phyloP scores from a whole-genome alignment of 2,113 vertebrate species.

The Bettongia penicillata region DNA sequence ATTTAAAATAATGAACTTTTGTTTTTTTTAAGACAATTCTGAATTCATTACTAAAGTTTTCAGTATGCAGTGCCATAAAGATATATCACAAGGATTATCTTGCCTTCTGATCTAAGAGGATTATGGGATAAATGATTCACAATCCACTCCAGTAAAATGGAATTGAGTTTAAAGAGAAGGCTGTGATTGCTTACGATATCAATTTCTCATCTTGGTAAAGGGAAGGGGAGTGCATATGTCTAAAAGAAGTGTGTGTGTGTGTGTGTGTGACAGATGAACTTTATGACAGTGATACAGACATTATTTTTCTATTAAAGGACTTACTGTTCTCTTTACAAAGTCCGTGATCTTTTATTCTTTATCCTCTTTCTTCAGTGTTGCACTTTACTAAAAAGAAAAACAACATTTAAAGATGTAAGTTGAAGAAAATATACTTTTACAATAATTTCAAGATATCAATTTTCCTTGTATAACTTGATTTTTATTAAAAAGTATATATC shows the following conservation, averaged over 20 bases:
- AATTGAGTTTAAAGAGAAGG: conserved; percentile 67
- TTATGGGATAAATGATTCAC: conserved; percentile 78
- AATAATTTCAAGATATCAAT: conserved; percentile 32
- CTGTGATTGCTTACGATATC: conserved; percentile 40
- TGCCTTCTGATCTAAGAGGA: conserved; percentile 77
- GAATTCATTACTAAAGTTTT: conserved; percentile 50
- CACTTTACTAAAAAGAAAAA: conserved; percentile 78
- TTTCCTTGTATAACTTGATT: conserved; percentile 28
- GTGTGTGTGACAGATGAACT: conserved; percentile 26
- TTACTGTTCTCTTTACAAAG: conserved; percentile 80
- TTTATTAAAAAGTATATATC: conserved; percentile 16
- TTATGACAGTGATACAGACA: conserved; percentile 30
- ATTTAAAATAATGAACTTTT: conserved; percentile 40
- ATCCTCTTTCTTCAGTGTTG: conserved; percentile 74
- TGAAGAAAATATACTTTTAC: neutral
- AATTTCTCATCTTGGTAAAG: conserved; percentile 58
- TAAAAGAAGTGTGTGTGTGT: conserved; percentile 7
- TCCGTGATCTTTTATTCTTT: conserved; percentile 62
- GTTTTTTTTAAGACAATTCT: conserved; percentile 10
- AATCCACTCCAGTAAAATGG: conserved; percentile 73
- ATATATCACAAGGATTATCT: conserved; percentile 71
- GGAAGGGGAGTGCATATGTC: conserved; percentile 25
- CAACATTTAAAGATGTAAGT: conserved; percentile 26
- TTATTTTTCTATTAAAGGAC: conserved; percentile 61
- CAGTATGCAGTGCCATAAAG: conserved; percentile 4